A percentile compares a stretch with the other conserved stretches of the same genome.
Evolutionary conservation across 2,888 invertebrate genomes (phyloP).

Genomic region (Pedicia rivosa): DNA sequence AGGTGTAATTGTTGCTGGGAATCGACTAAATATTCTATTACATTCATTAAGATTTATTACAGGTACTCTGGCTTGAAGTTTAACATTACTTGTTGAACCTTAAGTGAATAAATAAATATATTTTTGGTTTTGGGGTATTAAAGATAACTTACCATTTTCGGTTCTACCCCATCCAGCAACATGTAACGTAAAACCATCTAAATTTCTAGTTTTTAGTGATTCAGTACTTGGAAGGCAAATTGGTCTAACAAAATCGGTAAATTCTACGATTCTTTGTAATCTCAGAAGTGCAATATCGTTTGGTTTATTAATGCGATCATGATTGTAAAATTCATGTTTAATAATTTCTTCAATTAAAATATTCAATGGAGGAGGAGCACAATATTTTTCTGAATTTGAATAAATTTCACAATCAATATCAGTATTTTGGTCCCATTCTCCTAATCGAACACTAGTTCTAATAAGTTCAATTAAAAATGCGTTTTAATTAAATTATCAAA

Average conservation of each 20-base stretch:
- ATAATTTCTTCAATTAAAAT: constrained; percentile 44
- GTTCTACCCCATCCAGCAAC: constrained; percentile 4
- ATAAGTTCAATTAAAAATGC: no score
- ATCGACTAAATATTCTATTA: constrained; percentile 33
- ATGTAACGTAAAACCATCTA: not conserved
- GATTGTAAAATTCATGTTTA: constrained; percentile 46
- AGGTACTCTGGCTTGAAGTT: constrained; percentile 36
- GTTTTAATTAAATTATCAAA: no score
- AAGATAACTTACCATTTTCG: not conserved
- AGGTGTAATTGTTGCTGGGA: constrained; percentile 29
- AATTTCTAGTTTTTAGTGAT: not conserved
- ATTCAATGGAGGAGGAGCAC: constrained; percentile 42
- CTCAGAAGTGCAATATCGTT: constrained; percentile 1
- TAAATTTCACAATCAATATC: constrained; percentile 39
- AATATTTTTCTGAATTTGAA: constrained; percentile 30
- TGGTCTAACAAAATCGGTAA: not conserved
- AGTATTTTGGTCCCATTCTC: constrained; percentile 39
- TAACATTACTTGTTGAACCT: constrained; percentile 34
- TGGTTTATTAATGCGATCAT: constrained; percentile 17
- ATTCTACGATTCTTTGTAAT: not conserved
- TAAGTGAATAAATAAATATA: no score
- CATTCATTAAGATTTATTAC: constrained; percentile 35
- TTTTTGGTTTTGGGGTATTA: no score
- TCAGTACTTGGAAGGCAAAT: constrained; percentile 1
- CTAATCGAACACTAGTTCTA: constrained; percentile 22